Conservation (phyloP, 2,888 invertebrate species). For the Drosophila monieri region DNA sequence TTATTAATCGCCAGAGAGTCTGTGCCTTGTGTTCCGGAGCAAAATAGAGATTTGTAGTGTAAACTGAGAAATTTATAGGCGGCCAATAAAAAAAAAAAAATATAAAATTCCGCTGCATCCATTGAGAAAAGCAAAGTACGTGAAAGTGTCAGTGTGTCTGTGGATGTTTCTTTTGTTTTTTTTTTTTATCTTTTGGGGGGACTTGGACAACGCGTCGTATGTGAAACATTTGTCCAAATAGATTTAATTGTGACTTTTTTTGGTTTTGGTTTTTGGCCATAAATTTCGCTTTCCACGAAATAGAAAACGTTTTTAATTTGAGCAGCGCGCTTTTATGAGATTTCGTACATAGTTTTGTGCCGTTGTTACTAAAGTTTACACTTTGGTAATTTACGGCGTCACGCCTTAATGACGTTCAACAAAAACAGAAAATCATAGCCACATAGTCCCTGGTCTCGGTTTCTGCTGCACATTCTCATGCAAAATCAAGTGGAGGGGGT, state of each 20-base stretch:
- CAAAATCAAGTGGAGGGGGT: too few relatives aligned
- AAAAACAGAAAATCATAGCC: constrained; percentile 12
- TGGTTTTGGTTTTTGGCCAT: constrained; percentile 50
- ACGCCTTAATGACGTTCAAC: constrained; percentile 73
- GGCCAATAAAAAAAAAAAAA: constrained; percentile 52
- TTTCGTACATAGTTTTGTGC: constrained; percentile 46
- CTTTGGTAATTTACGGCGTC: constrained; percentile 73
- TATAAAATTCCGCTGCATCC: constrained; percentile 61
- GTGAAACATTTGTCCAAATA: constrained; percentile 55
- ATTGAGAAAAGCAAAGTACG: constrained; percentile 58
- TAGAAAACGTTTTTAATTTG: constrained; percentile 56
- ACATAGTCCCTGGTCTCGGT: constrained; percentile 3
- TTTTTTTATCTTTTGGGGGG: constrained; percentile 9
- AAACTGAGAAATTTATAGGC: constrained; percentile 15
- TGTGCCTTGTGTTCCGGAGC: constrained; percentile 60
- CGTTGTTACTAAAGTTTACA: constrained; percentile 55
- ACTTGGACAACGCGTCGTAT: constrained; percentile 55
- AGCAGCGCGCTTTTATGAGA: constrained; percentile 42
- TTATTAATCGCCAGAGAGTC: constrained; percentile 37
- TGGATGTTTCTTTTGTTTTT: neutral
- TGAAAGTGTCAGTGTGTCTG: constrained; percentile 55
- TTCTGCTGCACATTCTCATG: constrained; percentile 40
- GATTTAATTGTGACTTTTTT: constrained; percentile 35
- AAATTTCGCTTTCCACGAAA: constrained; percentile 69
- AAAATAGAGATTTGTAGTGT: constrained; percentile 21